A percentile compares a stretch with the other conserved stretches of the same genome.
phyloP scores from a whole-genome alignment of 2,888 invertebrate species.

The Branchellion lobata region DNA sequence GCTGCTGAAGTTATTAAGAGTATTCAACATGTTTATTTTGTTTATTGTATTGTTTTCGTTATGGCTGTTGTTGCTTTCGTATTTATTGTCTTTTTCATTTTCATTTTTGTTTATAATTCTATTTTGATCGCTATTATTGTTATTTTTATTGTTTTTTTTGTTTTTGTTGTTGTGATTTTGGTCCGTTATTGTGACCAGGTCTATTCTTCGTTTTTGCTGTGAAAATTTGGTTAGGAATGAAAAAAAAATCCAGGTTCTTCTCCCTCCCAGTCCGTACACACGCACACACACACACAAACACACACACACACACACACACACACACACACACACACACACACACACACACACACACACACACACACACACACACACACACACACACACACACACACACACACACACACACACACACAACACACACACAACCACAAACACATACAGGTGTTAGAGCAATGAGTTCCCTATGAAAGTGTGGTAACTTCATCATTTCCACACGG shows the following conservation, averaged over 20 bases:
- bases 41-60: not conserved
- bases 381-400: not conserved
- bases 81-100: too few relatives aligned
- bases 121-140: not conserved
- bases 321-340: too few relatives aligned
- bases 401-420: not conserved
- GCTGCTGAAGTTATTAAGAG: not conserved
- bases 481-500: slow-evolving; percentile 69
- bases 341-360: too few relatives aligned
- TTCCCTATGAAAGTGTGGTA: slow-evolving; percentile 71
- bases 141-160: not conserved
- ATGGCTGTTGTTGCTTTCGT: too few relatives aligned
- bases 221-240: not conserved
- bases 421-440: not conserved
- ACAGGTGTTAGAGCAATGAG: slow-evolving; percentile 61
- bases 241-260: not conserved
- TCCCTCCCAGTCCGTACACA: not conserved
- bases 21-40: slow-evolving; percentile 49
- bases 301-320: too few relatives aligned
- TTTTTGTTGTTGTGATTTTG: not conserved
- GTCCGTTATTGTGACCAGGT: slow-evolving; percentile 76
- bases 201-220: slow-evolving; percentile 86
- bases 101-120: too few relatives aligned
- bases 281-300: slow-evolving; percentile 8
- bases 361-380: too few relatives aligned